Evolutionary conservation across 2,797 vertebrate genomes (phyloP).

Genomic region (Amblyraja radiata): DNA sequence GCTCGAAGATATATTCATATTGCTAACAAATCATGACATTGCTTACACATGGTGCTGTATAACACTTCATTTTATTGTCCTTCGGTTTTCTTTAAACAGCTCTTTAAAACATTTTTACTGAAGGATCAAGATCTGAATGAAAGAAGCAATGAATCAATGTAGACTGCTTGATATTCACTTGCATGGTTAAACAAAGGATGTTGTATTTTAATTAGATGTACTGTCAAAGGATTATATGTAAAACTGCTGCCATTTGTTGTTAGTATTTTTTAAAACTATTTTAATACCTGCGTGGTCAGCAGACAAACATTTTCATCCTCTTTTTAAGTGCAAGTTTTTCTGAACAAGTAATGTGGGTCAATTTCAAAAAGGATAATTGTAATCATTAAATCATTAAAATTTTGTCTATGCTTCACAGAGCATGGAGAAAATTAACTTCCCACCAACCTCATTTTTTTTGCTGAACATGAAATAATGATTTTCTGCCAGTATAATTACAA

Average conservation of each 20-base stretch:
- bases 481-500: constrained; percentile 96
- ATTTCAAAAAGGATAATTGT: constrained; percentile 97
- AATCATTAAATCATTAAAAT: constrained; percentile 99
- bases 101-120: constrained; percentile 24
- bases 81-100: neutral
- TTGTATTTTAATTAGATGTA: constrained; percentile 28
- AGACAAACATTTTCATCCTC: neutral
- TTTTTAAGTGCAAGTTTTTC: constrained; percentile 93
- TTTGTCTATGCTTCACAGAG: constrained; percentile 88
- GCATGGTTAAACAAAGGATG: constrained; percentile 31
- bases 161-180: constrained; percentile 28
- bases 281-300: constrained; percentile 26
- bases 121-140: constrained; percentile 27
- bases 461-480: constrained; percentile 99
- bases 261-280: constrained; percentile 15
- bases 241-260: constrained; percentile 4
- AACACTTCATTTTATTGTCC: neutral
- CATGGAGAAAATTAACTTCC: constrained; percentile 94
- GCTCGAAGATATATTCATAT: neutral
- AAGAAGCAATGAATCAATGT: constrained; percentile 22
- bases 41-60: neutral
- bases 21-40: neutral
- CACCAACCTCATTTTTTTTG: constrained; percentile 97
- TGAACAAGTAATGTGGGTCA: constrained; percentile 93
- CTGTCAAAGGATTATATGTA: constrained; percentile 28